Base-by-base conservation (phyloP, 2,888 invertebrate species). In the Eueremaeus valkanovi region DNA sequence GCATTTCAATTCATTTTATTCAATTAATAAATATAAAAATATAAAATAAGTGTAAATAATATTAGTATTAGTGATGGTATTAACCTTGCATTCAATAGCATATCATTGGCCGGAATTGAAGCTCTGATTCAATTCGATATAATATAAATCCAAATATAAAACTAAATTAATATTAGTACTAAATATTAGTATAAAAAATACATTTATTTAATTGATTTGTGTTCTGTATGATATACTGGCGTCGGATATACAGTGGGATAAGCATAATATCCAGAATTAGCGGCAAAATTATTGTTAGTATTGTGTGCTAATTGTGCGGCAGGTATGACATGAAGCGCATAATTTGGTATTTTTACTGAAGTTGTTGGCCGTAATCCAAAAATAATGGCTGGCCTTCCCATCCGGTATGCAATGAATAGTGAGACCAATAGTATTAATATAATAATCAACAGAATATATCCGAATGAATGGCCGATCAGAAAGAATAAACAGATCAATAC, bases 311-410 rank as follows among this genome's bases (percentile, higher is more conserved):
- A 6, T 27, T 24, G 55, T 27, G 21, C 24, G 13, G 8, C 55
- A 24, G 55, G 55, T 24, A 55, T 13, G 13, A 29, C 3, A 61
- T 61, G 21, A 27, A 61, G 29, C 3, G 24, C 11, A 61, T 61
- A 61, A 61, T 61, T 61, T 29, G 61, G 61, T 31, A 61, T 31
- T 18, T 61, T 61, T 61, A 61, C 61, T 61, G 61, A 61, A 16
- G 61, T 61, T 18, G 61, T 61, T 29, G 61, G 61, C 5, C 51
- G 51, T 8, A 51, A 21, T 16, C 51, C 8, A 31, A 29, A 29
- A 8, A 61, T 11, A n/a, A 49, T 18, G n/a, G 49, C 61, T 5
- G 61, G 61, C 16, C 61, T 1, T 61, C 31, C 3, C 13, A 31
- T 16, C 3, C n/a, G 29, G 18, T 29, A 61, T 3, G 13, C 21